Evolutionary conservation across 2,113 vertebrate species (phyloP), one percentile per base, ranked within the genome.

Genomic region (Sterrhoptilus dennistouni): DNA sequence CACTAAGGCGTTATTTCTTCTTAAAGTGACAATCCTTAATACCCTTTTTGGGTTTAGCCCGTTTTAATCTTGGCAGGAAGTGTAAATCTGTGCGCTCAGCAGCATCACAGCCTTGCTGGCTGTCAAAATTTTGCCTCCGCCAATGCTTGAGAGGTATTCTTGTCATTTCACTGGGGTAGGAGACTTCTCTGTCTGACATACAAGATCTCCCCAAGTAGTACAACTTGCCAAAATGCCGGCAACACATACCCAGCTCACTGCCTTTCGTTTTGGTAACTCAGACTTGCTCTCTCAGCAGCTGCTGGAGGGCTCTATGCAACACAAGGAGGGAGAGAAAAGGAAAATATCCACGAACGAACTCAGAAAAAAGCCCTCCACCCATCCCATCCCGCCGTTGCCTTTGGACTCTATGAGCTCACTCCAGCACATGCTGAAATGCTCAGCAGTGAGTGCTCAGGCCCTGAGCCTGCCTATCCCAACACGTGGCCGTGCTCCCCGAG

Each of bases 21-120:
- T 96, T 96, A 95, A 97, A 97, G 97, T 76, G 97, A 98, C 96
- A 98, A 97, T 97, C 97, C 97, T 97, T 89, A 91, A 97, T 97
- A 97, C 95, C 97, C 97, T 96, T 97, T 98, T 97, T 98, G 97
- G 95, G 97, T 97, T 98, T 97, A 97, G 97, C 97, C 97, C 83
- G 9, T 98, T 98, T 98, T 97, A 97, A 97, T 98, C 97, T 98
- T 98, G 97, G 98, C 97, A 98, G 97, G 97, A 97, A 97, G 96
- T 97, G 93, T 94, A 95, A 97, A 98, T 98, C 97, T 97, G 95
- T 94, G 96, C 75, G 92, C 96, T 97, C 95, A 94, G 97, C 97
- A 97, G 96, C 97, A 95, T 52, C 69, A 83, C 92, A 93, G 95
- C 59, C 94, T 98, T 96, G 95, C 96, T 98, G 98, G 98, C 98